Evolutionary conservation across 2,888 invertebrate genomes (phyloP).

Genomic region (Onchidella celtica): DNA sequence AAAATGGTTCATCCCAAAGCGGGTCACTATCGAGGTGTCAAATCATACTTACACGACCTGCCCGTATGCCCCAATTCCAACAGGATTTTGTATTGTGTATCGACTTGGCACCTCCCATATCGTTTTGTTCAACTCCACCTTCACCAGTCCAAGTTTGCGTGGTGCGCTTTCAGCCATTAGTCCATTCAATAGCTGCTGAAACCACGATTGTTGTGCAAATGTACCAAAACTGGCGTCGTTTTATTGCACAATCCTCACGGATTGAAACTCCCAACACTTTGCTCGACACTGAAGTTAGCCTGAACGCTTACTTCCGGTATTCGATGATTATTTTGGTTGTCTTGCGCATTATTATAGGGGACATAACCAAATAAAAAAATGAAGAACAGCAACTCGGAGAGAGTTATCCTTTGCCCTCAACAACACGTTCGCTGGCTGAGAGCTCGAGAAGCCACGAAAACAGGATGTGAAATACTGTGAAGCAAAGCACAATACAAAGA

Average conservation of each 20-base stretch:
- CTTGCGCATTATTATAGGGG: neutral
- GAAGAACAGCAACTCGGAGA: neutral
- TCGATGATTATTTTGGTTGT: neutral
- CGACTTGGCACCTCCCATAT: slow-evolving; percentile 97
- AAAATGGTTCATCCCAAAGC: no score
- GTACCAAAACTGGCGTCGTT: neutral
- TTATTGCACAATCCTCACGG: neutral
- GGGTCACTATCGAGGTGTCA: no score
- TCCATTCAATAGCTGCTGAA: slow-evolving; percentile 33
- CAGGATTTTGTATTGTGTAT: slow-evolving; percentile 94
- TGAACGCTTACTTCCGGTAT: slow-evolving; percentile 25
- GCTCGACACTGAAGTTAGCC: neutral
- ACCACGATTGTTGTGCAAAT: neutral
- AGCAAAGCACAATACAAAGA: no score
- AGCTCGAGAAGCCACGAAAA: no score
- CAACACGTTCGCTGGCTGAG: no score
- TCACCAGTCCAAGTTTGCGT: slow-evolving; percentile 47
- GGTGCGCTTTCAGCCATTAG: slow-evolving; percentile 45
- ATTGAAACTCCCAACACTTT: neutral
- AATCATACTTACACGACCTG: slow-evolving; percentile 85
- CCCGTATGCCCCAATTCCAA: slow-evolving; percentile 98
- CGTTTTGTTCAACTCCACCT: slow-evolving; percentile 95
- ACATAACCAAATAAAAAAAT: neutral
- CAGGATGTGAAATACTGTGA: no score
- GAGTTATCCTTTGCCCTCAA: no score